Conservation (phyloP, 2,888 invertebrate genomes). For the Dicroscelio sp. region DNA sequence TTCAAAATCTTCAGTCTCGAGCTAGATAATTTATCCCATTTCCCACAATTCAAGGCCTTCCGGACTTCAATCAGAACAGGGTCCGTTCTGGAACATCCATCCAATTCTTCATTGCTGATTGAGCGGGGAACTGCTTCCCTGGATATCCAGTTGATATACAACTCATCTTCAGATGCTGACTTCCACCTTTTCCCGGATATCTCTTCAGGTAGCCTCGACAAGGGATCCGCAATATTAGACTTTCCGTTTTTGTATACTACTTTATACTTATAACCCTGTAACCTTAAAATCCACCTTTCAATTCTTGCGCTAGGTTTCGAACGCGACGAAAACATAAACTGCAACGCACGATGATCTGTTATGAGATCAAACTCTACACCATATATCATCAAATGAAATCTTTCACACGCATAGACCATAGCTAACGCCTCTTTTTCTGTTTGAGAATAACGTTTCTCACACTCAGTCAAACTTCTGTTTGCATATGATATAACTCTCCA, state of each 20-base stretch:
- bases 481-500: slow-evolving; percentile 90
- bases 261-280: slow-evolving; percentile 25
- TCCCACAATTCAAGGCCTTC: background rate
- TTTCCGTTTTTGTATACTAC: slow-evolving; percentile 46
- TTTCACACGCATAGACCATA: slow-evolving; percentile 82
- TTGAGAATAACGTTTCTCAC: slow-evolving; percentile 87
- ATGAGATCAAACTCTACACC: slow-evolving; percentile 89
- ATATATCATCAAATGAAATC: slow-evolving; percentile 89
- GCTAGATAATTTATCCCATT: background rate
- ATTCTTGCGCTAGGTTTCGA: slow-evolving; percentile 79
- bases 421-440: slow-evolving; percentile 85
- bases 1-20: slow-evolving; percentile 1
- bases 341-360: slow-evolving; percentile 88
- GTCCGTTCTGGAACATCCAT: background rate
- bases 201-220: slow-evolving; percentile 11
- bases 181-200: background rate
- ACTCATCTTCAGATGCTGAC: background rate
- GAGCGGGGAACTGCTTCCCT: background rate
- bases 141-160: background rate
- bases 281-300: slow-evolving; percentile 84
- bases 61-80: background rate
- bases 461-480: slow-evolving; percentile 88
- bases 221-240: slow-evolving; percentile 43
- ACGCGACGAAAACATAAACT: slow-evolving; percentile 82
- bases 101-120: background rate